Evolutionary conservation across 2,888 invertebrate species (phyloP), one percentile per base, ranked within the genome.

Genomic region (Temnothorax rugatulus): DNA sequence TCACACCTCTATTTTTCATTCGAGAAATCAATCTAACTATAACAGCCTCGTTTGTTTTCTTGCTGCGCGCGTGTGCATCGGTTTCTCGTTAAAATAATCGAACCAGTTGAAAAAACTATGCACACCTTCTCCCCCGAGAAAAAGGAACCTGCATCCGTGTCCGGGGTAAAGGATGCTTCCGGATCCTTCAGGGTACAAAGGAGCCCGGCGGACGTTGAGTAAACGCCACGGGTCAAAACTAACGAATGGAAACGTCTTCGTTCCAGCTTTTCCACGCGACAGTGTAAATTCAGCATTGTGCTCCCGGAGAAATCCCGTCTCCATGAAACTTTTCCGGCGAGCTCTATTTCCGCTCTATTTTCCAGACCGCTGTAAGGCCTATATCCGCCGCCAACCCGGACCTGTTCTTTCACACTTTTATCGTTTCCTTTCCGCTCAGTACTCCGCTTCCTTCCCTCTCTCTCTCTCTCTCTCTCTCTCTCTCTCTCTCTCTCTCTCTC

Each of bases 221-320:
- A 90, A 91, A 87, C 88, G 89, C 73, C 87, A 79, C 68, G 77
- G 89, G 86, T 88, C 87, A 88, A 87, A 91, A 90, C 84, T 89
- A 86, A 91, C 87, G 91, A 91, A 91, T 90, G 91, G 91, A 90
- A 90, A 84, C 83, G 86, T 77, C 84, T 84, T 88, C 82, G 83
- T 76, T 82, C 76, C 83, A 81, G 85, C 84, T 87, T 87, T 90
- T 88, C 90, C 86, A 81, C 83, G 83, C 82, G 90, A 88, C 92
- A 87, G 91, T 91, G 91, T 91, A 91, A 90, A 92, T 91, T 91
- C 90, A 88, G 85, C 90, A 91, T 91, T 90, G 91, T 90, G 85
- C 63, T 84, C 77, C 44, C 84, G 90, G 88, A 92, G 89, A 91
- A 92, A 90, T 91, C 86, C 77, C 74, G 29, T 57, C 68, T 74